Base-by-base conservation (phyloP, 2,113 vertebrate species). In the Gymnorhina tibicen region DNA sequence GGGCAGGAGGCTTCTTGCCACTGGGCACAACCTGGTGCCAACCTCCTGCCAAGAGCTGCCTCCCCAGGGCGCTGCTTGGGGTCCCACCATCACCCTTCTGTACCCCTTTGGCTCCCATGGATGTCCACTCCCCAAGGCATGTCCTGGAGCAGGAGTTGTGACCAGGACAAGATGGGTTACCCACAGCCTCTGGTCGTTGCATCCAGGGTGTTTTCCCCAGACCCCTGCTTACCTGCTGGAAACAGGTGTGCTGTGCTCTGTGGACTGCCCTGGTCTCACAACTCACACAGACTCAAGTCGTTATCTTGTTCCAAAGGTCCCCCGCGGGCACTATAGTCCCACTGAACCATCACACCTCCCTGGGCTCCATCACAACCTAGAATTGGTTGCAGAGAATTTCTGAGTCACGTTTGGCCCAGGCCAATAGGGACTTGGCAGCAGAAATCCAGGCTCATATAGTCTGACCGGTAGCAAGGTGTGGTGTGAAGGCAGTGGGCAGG, bases 231-330 rank as follows among this genome's bases (percentile, higher is more conserved):
- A 95, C 95, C 92, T 81, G 81, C 60, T 72, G 60, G 37, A 44
- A 81, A 52, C 10, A 7, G 75, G 85, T 62, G 87, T 55, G 81
- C 85, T 93, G 10, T 62, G 56, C 77, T 62, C 91, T 78, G 85
- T 79, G 68, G 72, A 69, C 52, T 88, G 68, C 16, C 44, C 78
- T 5, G 5, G 46, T 89, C 69, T 93, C 47, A 58, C 50, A 62
- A 39, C 11, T 53, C 0, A 0, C 0, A 0, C 1, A 49, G 84
- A 88, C 32, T 53, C 37, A 24, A 24, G 76, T 19, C 1, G 64
- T 95, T 96, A 97, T 96, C 97, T 90, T 95, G 87, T 97, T 97
- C 95, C 93, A 97, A 96, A 97, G 96, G 91, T 96, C 72, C 68
- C 56, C 23, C 3, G 28, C 19, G 2, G 87, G 93, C 44, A 85